These are phyloP conservation scores for Alloscopus bannaensis DNA, from an alignment of 2,888 invertebrate species.

Conservation along the genomic window DNA sequence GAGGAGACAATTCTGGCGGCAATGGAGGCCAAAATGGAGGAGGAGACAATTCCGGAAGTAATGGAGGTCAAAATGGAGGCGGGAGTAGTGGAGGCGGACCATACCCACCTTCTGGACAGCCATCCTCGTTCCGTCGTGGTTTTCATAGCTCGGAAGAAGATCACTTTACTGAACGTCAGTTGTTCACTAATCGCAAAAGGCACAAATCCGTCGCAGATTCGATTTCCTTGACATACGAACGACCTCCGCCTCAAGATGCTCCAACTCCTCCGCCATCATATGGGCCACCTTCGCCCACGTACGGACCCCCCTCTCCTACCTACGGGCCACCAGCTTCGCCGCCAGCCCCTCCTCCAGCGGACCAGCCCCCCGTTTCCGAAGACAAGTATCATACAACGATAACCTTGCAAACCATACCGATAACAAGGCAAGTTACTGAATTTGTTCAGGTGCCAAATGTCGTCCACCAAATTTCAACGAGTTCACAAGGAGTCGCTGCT, in stretches of 20 bases:
- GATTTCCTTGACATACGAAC: conserved; percentile 49
- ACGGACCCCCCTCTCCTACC: conserved; percentile 41
- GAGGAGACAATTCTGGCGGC: conserved; percentile 18
- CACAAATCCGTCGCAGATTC: conserved; percentile 23
- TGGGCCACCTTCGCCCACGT: conserved; percentile 25
- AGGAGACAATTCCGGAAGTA: conserved; percentile 16
- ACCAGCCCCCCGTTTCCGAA: conserved; percentile 27
- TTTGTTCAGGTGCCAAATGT: conserved; percentile 68
- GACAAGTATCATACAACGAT: conserved; percentile 65
- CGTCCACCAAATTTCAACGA: conserved; percentile 57
- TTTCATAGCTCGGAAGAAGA: conserved; percentile 40
- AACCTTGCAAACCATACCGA: conserved; percentile 65
- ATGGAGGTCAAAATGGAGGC: conserved; percentile 2
- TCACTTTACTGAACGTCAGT: conserved; percentile 46
- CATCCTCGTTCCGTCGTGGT: conserved; percentile 11
- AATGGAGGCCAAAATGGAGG: conserved; percentile 1
- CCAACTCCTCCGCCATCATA: conserved; percentile 45
- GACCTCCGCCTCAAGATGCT: conserved; percentile 44
- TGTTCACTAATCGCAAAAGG: conserved; percentile 22
- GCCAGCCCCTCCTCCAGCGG: conserved; percentile 36
- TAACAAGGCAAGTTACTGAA: conserved; percentile 67
- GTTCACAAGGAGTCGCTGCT: conserved; percentile 27
- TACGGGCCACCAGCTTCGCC: conserved; percentile 24
- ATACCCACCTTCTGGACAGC: conserved; percentile 37
- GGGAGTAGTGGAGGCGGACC: conserved; percentile 27